phyloP scores from a whole-genome alignment of 2,797 vertebrate species.

The Sebastes taczanowskii region DNA sequence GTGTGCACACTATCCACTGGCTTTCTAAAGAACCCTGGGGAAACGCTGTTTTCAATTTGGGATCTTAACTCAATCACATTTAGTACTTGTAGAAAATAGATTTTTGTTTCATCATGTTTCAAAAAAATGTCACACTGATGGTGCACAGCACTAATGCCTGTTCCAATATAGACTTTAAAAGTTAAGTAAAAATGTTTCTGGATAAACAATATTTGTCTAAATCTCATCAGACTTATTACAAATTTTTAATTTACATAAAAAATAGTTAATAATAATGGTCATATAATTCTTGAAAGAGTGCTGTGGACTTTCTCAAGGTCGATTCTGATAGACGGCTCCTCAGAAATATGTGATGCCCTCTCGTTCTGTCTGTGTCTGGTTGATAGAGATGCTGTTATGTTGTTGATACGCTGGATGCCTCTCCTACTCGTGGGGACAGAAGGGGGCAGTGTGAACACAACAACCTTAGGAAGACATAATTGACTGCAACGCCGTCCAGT shows the following conservation, averaged over 20 bases:
- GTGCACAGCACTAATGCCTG: conserved; percentile 37
- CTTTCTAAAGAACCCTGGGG: conserved; percentile 84
- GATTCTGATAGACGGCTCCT: not conserved
- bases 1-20: conserved; percentile 85
- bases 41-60: conserved; percentile 84
- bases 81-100: conserved; percentile 76
- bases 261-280: not conserved
- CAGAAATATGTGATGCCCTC: conserved; percentile 4
- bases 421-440: conserved; percentile 59
- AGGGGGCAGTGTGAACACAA: conserved; percentile 79
- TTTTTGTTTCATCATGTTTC: conserved; percentile 75
- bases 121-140: conserved; percentile 54
- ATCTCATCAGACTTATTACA: not conserved
- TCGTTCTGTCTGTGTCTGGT: conserved; percentile 22
- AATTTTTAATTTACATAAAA: not conserved
- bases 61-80: conserved; percentile 81
- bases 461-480: conserved; percentile 48
- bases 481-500: conserved; percentile 21
- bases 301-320: not conserved
- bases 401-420: conserved; percentile 45
- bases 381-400: conserved; percentile 62
- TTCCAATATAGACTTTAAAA: conserved; percentile 31
- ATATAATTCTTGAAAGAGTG: not conserved
- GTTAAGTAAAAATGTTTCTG: conserved; percentile 17
- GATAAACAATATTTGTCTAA: not conserved